Evolutionary conservation across 1,140 invertebrate species (phyloP), one percentile per base, ranked within the genome.

Genomic region (Drosophila subobscura): DNA sequence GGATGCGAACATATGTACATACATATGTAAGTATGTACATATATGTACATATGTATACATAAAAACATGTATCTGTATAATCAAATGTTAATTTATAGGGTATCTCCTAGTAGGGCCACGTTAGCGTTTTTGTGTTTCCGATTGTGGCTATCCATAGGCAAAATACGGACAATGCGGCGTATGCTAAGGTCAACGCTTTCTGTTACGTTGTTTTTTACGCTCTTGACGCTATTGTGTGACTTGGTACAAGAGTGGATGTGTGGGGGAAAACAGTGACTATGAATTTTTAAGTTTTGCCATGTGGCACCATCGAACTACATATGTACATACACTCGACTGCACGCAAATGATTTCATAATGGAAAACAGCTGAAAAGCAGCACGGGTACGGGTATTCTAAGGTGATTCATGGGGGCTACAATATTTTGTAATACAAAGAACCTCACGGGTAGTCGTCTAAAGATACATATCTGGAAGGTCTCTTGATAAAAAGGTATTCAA

Each of bases 171-270:
- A 84, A 83, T 79, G 79, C 66, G 72, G 56, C 61, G 51, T 61
- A 65, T 84, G 79, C 77, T 77, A 81, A 85, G 80, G 80, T 85
- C 80, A 85, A 85, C 81, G 80, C 77, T 85, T 86, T 81, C 80
- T 85, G 76, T 84, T 79, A 71, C 72, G 78, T 77, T 81, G 72
- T 81, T 60, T 83, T 72, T 84, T 59, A 71, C 70, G 78, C 67
- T 74, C 78, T 81, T 80, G 57, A 81, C 78, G 68, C 73, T 84
- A 77, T 75, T 72, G 37, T 54, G 16, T 22, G 59, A 16, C 46
- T 51, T 42, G 49, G 44, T 27, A 27, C 5, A 16, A 20, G 10
- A 55, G 51, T 41, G 25, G 25, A 23, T 46, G 12, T 5, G 7
- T 47, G 50, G 57, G 75, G 49, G 64, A 67, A 73, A 68, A 85